Base-by-base conservation (phyloP, 1,140 invertebrate genomes). In the Conus betulinus region DNA sequence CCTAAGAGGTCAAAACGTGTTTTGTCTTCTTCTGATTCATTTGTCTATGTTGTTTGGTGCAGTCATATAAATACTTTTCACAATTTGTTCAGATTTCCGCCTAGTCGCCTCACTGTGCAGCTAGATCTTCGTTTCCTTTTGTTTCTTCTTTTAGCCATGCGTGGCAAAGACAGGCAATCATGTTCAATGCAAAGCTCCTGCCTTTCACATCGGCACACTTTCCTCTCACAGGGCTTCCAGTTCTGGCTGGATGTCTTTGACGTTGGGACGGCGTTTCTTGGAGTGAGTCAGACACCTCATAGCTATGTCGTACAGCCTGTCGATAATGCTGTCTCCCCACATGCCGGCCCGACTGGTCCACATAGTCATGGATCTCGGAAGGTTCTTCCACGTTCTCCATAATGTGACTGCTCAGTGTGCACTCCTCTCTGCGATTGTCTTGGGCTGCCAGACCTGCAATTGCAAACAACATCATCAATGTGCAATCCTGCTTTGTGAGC, bases 391-490 rank as follows among this genome's bases (percentile, higher is more conserved):
- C 88, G n/a, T 90, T 90, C 79, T 92, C 91, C 27, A 90, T 83
- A 3, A 92, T 88, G 88, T 91, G 85, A 88, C 90, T 92, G 71
- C 86, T 90, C 25, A 94, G 74, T 78, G 93, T 92, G 51, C 78
- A 79, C 25, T 94, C 93, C 87, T 93, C 92, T 51, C 93, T 79
- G 27, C 53, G 74, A 10, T 87, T 81, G 74, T 94, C 93, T 60
- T 90, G 87, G 17, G 88, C 88, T 84, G 93, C 91, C 71, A 93
- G 87, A 23, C 92, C 91, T 53, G 92, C 1, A 60, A 8, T 11
- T 15, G 39, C 39, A 39, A 39, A 39, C 39, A 39, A 93, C 52
- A 93, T 67, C n/a, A 93, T 15, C 39, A 39, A 39, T 39, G 39
- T 3, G 3, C 39, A 39, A 3, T 39, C 39, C 39, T 39, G 39